Percentiles rank a stretch among this genome's conserved stretches.
These are phyloP conservation scores for Coranthus polyacanthus DNA, from an alignment of 2,797 vertebrate species.

Conservation along the genomic window DNA sequence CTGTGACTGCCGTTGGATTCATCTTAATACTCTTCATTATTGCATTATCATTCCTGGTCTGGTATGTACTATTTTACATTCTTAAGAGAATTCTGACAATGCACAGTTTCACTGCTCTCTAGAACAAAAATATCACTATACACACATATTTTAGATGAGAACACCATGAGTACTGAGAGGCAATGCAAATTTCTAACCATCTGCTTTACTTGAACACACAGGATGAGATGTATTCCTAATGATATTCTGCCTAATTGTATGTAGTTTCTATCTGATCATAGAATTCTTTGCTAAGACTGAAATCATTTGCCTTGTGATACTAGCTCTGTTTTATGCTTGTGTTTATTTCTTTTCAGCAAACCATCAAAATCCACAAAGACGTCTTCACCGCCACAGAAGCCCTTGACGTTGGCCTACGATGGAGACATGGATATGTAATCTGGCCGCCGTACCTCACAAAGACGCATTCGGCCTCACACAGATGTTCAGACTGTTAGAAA, in stretches of 20 bases:
- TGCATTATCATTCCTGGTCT: constrained; percentile 93
- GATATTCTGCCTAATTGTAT: constrained; percentile 44
- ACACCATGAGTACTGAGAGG: constrained; percentile 15
- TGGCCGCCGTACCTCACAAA: constrained; percentile 49
- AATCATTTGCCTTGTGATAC: constrained; percentile 33
- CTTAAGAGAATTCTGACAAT: constrained; percentile 9
- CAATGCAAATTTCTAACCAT: constrained; percentile 20
- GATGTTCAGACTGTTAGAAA: constrained; percentile 41
- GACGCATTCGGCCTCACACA: constrained; percentile 38
- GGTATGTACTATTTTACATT: constrained; percentile 86
- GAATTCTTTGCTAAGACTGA: constrained; percentile 56
- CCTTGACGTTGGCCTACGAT: constrained; percentile 96
- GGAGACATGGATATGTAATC: constrained; percentile 96
- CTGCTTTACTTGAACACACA: constrained; percentile 24
- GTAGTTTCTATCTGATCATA: constrained; percentile 67
- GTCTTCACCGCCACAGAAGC: constrained; percentile 93
- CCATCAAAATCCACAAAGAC: constrained; percentile 90
- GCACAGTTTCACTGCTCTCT: constrained; percentile 3
- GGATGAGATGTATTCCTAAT: no score
- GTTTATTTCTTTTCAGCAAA: constrained; percentile 80
- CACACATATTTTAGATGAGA: constrained; percentile 16
- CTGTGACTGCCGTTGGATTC: constrained; percentile 92
- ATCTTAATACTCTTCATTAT: constrained; percentile 93
- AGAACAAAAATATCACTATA: no score
- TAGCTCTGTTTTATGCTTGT: constrained; percentile 22